A percentile compares a stretch with the other conserved stretches of the same genome.
Conservation (phyloP, 2,113 vertebrate species). For the Anseranas semipalmata region DNA sequence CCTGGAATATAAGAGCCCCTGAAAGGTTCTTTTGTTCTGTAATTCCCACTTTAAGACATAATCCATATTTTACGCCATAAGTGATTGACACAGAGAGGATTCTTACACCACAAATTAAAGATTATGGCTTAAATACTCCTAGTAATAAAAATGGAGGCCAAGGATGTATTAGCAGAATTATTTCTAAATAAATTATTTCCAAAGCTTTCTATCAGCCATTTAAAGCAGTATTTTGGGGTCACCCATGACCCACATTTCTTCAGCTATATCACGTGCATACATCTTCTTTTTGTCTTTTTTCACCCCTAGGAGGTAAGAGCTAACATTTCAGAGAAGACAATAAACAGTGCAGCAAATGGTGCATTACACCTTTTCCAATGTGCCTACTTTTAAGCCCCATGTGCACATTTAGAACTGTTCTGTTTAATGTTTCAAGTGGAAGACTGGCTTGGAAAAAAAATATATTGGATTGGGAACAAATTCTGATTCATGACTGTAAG, state of each 20-base stretch:
- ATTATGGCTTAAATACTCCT: constrained; percentile 17
- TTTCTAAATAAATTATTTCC: constrained; percentile 47
- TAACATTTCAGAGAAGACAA: background rate
- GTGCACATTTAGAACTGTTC: background rate
- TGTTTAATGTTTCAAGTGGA: background rate
- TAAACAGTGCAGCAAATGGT: background rate
- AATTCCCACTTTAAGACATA: constrained; percentile 36
- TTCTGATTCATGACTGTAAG: background rate
- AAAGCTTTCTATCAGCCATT: constrained; percentile 29
- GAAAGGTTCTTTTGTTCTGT: constrained; percentile 38
- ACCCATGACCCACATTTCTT: constrained; percentile 18
- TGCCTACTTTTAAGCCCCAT: background rate
- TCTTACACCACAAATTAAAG: constrained; percentile 10
- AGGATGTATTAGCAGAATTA: constrained; percentile 25
- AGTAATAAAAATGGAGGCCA: background rate
- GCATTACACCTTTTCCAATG: background rate
- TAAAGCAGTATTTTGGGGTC: constrained; percentile 38
- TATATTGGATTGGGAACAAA: background rate
- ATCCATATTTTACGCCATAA: background rate
- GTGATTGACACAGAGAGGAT: background rate
- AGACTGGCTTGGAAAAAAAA: background rate
- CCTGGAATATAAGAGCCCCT: background rate
- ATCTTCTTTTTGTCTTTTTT: constrained; percentile 33
- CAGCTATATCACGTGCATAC: background rate
- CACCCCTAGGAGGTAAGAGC: background rate